Conservation (phyloP, 2,113 vertebrate genomes). For the Clinocottus analis region DNA sequence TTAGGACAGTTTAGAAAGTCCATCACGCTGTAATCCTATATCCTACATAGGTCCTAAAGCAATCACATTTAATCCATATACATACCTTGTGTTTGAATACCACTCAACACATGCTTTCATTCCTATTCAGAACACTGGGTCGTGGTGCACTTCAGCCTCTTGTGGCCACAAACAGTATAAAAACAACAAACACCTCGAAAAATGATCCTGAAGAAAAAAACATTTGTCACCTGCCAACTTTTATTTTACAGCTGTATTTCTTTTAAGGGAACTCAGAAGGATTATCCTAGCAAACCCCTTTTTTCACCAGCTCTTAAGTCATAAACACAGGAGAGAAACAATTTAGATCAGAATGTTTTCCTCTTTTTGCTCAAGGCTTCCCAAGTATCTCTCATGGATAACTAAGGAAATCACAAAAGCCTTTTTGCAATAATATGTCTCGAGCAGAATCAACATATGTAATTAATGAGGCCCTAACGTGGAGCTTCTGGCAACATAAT, state of each 20-base stretch:
- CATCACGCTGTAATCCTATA: too few species aligned
- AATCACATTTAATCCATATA: too few species aligned
- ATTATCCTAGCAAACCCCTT: neutral
- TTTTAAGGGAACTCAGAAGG: neutral
- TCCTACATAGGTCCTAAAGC: too few species aligned
- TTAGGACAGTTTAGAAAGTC: too few species aligned
- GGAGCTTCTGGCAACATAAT: constrained; percentile 17
- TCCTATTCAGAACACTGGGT: too few species aligned
- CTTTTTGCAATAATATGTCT: neutral
- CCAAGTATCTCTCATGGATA: neutral
- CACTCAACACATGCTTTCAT: too few species aligned
- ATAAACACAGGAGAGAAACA: neutral
- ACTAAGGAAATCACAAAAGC: neutral
- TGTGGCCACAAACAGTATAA: neutral
- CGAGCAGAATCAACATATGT: neutral
- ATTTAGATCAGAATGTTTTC: neutral
- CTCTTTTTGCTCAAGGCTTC: neutral
- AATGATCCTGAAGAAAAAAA: neutral
- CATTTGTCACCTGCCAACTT: neutral
- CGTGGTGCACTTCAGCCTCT: neutral
- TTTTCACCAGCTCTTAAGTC: neutral
- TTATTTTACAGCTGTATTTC: neutral
- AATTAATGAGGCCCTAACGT: neutral
- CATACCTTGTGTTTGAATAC: too few species aligned
- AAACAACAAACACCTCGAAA: neutral